These are phyloP conservation scores for Euborellia annulipes DNA, from an alignment of 1,140 invertebrate species.

Conservation along the genomic window DNA sequence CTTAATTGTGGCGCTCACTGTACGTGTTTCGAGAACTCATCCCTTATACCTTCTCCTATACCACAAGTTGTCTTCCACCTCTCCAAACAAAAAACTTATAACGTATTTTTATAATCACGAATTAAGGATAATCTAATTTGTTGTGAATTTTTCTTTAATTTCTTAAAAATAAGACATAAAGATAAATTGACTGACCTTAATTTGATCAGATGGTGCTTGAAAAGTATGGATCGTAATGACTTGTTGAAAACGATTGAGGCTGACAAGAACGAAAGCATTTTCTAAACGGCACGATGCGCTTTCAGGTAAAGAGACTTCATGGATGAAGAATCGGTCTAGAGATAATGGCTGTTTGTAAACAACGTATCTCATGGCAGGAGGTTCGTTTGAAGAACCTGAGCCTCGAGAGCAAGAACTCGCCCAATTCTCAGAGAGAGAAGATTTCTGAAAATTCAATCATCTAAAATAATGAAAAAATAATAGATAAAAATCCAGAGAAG, in stretches of 20 bases:
- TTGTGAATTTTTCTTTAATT: too few relatives aligned
- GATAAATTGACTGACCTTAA: constrained; percentile 29
- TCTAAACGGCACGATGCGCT: constrained; percentile 35
- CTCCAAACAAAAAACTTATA: too few relatives aligned
- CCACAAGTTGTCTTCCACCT: too few relatives aligned
- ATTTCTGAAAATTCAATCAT: too few relatives aligned
- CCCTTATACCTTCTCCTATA: too few relatives aligned
- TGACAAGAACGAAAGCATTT: constrained; percentile 38
- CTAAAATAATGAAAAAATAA: too few relatives aligned
- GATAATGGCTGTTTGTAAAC: constrained; percentile 51
- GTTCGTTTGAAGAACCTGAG: constrained; percentile 14
- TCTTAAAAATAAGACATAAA: constrained; percentile 5
- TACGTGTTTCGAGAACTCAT: too few relatives aligned
- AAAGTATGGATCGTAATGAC: constrained; percentile 39
- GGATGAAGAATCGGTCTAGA: constrained; percentile 46
- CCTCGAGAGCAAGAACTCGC: constrained; percentile 28
- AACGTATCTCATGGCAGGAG: constrained; percentile 34
- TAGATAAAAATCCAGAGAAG: too few relatives aligned
- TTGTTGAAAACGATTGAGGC: constrained; percentile 41
- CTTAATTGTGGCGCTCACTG: too few relatives aligned
- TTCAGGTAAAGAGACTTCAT: constrained; percentile 42
- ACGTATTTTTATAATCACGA: too few relatives aligned
- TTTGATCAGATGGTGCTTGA: constrained; percentile 32
- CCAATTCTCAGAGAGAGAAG: constrained; percentile 35
- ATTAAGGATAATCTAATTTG: too few relatives aligned